Percentiles rank a stretch among this genome's conserved stretches.
These are phyloP conservation scores for Trissolcus basalis DNA, from an alignment of 1,140 invertebrate genomes.

Conservation along the genomic window DNA sequence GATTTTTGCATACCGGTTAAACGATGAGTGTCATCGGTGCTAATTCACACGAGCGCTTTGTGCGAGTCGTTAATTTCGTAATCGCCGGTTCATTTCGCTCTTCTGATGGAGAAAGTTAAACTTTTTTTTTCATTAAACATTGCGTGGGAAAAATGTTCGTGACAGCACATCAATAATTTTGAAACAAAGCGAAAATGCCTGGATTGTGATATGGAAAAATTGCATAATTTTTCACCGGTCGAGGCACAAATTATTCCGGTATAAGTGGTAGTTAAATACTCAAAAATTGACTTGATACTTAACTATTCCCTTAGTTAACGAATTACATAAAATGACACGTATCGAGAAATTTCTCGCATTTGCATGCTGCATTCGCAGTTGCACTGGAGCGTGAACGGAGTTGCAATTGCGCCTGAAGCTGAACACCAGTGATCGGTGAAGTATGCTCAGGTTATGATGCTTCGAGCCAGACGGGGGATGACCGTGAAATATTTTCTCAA, in stretches of 20 bases:
- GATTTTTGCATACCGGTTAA: too few species aligned
- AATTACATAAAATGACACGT: conserved; percentile 48
- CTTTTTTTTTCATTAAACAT: too few species aligned
- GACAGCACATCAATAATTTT: too few species aligned
- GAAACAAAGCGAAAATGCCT: too few species aligned
- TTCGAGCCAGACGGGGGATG: conserved; percentile 19
- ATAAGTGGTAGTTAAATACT: conserved; percentile 14
- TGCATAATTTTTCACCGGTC: too few species aligned
- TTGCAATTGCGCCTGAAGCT: conserved; percentile 46
- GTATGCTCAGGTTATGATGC: conserved; percentile 33
- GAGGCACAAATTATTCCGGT: conserved; percentile 1
- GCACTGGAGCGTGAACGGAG: conserved; percentile 44
- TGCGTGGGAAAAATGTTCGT: too few species aligned
- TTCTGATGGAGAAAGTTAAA: too few species aligned
- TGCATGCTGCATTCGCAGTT: conserved; percentile 41
- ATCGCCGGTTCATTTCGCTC: too few species aligned
- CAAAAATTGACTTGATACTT: conserved; percentile 23
- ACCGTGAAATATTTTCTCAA: conserved; percentile 6
- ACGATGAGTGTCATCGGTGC: too few species aligned
- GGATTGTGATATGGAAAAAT: too few species aligned
- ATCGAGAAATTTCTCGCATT: conserved; percentile 43
- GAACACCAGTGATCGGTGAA: conserved; percentile 27
- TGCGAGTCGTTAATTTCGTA: too few species aligned
- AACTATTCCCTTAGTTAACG: conserved; percentile 15
- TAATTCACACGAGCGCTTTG: too few species aligned